Evolutionary conservation across 2,113 vertebrate genomes (phyloP), one percentile per base, ranked within the genome.

Genomic region (Forbesichthys papilliferus): DNA sequence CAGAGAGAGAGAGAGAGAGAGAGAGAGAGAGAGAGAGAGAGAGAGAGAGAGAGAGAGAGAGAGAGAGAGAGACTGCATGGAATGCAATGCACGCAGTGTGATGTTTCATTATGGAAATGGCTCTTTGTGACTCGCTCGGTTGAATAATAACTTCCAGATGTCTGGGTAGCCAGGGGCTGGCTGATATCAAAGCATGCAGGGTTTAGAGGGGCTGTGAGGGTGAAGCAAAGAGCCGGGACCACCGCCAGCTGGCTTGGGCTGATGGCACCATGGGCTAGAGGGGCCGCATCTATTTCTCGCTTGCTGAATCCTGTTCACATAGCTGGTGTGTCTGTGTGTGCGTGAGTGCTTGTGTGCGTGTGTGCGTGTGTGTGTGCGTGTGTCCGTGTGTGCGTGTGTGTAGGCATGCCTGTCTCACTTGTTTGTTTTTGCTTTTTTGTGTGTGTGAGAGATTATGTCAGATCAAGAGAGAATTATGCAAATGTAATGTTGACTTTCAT

Each of bases 101-200:
- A 88, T 90, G 86, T 92, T 89, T 90, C 91, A 91, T 91, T 91
- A 90, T 92, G 88, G 81, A 89, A 87, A 87, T 85, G 75, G 81
- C n/a, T 69, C 82, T 90, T 89, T 87, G 87, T 72, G 87, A 83
- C 69, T 83, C 74, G 81, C 90, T 90, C 88, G 88, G 86, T 82
- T 92, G 89, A 83, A 89, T 92, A 91, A 92, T 94, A 92, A 90
- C 87, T 88, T 93, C 77, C 92, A 92, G 93, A 93, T 93, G 93
- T 90, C 88, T 90, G 79, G 73, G 85, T 89, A 91, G 92, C 92
- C 83, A 77, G 84, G 73, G 88, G 87, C 89, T 85, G 90, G 91
- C 71, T 81, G 85, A 90, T 88, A 82, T 90, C 91, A 90, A 83
- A 93, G 91, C 79, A 81, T 73, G 84, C 85, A 86, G 87, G 86